Base-by-base conservation (phyloP, 1,140 invertebrate genomes). In the Zaprionus nigranus region DNA sequence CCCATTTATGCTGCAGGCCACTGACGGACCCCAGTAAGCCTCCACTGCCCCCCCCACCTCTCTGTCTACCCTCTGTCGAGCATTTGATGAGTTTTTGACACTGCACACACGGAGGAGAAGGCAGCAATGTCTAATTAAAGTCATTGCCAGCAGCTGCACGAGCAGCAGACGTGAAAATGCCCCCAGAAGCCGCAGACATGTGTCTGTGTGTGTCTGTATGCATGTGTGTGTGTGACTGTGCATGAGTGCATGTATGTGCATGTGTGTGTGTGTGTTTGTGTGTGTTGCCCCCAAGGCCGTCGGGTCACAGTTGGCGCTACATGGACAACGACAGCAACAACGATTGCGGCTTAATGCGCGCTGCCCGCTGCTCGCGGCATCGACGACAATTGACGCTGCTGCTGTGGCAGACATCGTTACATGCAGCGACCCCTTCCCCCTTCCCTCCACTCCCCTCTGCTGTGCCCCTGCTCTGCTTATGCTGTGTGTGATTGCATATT, bases 251-350 rank as follows among this genome's bases (percentile, higher is more conserved):
- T 57, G 13, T 26, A 34, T 57, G 17, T 74, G 17, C 2, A n/a
- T 28, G 49, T 46, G 15, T 3, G n/a, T 28, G 49, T 34, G 15
- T 38, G 20, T 15, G 2, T 34, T 24, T 28, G 40, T 57, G 13
- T 26, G 46, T 57, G 17, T 74, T 74, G 58, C 69, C 61, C 77
- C 66, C 66, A 70, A 74, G 70, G 72, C 65, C 60, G 70, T 54
- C 81, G 79, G 85, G 85, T 88, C 84, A 90, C 84, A 88, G 85
- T 88, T 88, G 84, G 84, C 59, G 84, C 84, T 84, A 88, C 84
- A 88, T 90, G 81, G 70, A 49, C 70, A 61, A 61, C 58, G 15
- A 24, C 38, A 24, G 28, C 40, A 68, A 34, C 30, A 68, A 38
- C 46, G n/a, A 36, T 36, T 36, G 22, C 56, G 71, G 78, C 82